Percentiles rank a stretch among this genome's conserved stretches.
Evolutionary conservation across 2,888 invertebrate genomes (phyloP).

Genomic region (Neoaliturus tenellus): DNA sequence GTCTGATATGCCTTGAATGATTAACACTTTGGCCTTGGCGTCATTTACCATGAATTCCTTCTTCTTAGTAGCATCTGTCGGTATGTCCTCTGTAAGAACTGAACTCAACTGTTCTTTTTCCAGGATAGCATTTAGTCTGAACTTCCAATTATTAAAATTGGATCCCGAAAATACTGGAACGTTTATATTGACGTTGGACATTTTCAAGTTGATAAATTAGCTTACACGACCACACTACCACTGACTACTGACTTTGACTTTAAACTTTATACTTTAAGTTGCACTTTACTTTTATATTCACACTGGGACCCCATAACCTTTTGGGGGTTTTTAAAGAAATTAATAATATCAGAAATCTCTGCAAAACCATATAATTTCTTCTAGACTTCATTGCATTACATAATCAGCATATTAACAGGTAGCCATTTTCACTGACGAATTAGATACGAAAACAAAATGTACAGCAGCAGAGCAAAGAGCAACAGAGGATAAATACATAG

Average conservation of each 20-base stretch:
- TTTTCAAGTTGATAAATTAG: no score
- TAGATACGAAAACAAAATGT: no score
- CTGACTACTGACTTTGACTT: background rate
- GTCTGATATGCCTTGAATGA: slow-evolving; percentile 19
- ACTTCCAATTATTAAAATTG: slow-evolving; percentile 23
- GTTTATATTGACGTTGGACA: slow-evolving; percentile 11
- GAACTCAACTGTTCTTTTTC: background rate
- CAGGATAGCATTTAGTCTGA: background rate
- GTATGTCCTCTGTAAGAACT: background rate
- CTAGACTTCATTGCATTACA: no score
- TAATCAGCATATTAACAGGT: no score
- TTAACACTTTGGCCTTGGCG: slow-evolving; percentile 1
- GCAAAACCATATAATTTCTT: no score
- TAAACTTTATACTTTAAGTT: background rate
- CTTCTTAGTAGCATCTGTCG: background rate
- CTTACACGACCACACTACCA: background rate
- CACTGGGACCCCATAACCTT: no score
- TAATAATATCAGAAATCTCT: no score
- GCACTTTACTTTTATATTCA: no score
- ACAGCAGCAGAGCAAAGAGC: no score
- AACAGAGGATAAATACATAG: no score
- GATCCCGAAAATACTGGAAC: background rate
- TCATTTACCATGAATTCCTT: background rate
- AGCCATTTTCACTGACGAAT: no score
- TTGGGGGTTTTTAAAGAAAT: no score